Percentiles rank a stretch among this genome's conserved stretches.
phyloP scores from a whole-genome alignment of 2,888 invertebrate species.

The Phrixothrix hirtus region DNA sequence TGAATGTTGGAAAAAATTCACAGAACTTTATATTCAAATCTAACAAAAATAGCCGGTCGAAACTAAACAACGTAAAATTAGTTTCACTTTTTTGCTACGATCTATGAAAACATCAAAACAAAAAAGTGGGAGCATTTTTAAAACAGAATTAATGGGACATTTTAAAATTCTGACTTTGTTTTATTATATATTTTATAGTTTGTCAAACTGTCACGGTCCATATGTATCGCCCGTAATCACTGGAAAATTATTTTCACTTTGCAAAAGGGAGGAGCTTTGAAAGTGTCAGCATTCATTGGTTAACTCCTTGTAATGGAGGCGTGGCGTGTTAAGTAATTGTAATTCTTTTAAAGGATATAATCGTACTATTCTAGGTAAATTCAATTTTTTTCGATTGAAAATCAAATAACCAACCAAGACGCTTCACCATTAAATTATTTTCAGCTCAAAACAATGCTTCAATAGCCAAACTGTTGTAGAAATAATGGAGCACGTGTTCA shows the following conservation, averaged over 20 bases:
- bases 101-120: constrained; percentile 26
- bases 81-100: constrained; percentile 13
- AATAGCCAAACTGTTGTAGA: background rate
- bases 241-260: constrained; percentile 26
- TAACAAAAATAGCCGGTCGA: constrained; percentile 12
- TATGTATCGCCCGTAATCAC: constrained; percentile 19
- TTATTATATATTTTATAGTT: constrained; percentile 35
- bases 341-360: no score
- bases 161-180: constrained; percentile 31
- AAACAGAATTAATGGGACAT: constrained; percentile 30
- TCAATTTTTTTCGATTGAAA: no score
- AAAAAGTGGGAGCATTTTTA: constrained; percentile 23
- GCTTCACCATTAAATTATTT: background rate
- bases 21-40: constrained; percentile 4
- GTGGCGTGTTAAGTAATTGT: constrained; percentile 22
- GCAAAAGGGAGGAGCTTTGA: constrained; percentile 20
- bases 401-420: background rate
- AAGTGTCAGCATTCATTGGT: constrained; percentile 19
- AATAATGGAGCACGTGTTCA: constrained; percentile 20
- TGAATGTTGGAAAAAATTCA: constrained; percentile 6
- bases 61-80: constrained; percentile 24
- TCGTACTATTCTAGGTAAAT: no score
- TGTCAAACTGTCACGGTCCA: constrained; percentile 27
- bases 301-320: constrained; percentile 15
- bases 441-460: background rate